Evolutionary conservation across 2,113 vertebrate species (phyloP), one percentile per base, ranked within the genome.

Genomic region (Grus americana): DNA sequence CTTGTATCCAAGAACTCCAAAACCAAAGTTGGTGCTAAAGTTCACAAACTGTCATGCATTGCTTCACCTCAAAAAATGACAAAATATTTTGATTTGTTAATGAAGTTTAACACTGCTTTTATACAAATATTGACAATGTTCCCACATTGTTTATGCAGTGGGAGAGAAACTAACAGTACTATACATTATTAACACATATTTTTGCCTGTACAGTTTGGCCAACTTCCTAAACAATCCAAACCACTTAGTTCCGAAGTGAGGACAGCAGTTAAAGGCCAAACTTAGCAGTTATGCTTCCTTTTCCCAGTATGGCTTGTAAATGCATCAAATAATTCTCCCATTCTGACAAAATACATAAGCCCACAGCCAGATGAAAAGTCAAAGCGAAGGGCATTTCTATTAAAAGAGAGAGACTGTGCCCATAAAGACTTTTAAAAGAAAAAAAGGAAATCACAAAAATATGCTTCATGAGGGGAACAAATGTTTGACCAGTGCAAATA

Each of bases 71-170:
- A 6, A 2, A 76, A 90, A 80, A 26, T 6, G 11, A 18, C 34
- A 36, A 63, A 88, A 23, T 3, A 2, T 50, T 63, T 89, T 89
- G n/a, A n/a, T 82, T 63, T 54, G 15, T 22, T 49, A 59, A 42
- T 59, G 73, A 58, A 84, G 46, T 65, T 90, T 73, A 84, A 84
- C 17, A 5, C 8, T 29, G 36, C 23, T 70, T 44, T 85, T 26
- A 55, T 38, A 57, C 82, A 95, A 95, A 95, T 92, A 93, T 78
- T 90, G 89, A 88, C 74, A 29, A 21, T 74, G 50, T 74, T 90
- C 10, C 24, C 20, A 59, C 38, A 40, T 26, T 4, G 5, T 40
- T 73, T 52, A 46, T 54, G 23, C 34, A 26, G 9, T 21, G 13
- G 23, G 12, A 66, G 29, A 46, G 34, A 79, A 86, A 66, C 19